Conservation (phyloP, 2,797 vertebrate species). For the Crenichthys baileyi region DNA sequence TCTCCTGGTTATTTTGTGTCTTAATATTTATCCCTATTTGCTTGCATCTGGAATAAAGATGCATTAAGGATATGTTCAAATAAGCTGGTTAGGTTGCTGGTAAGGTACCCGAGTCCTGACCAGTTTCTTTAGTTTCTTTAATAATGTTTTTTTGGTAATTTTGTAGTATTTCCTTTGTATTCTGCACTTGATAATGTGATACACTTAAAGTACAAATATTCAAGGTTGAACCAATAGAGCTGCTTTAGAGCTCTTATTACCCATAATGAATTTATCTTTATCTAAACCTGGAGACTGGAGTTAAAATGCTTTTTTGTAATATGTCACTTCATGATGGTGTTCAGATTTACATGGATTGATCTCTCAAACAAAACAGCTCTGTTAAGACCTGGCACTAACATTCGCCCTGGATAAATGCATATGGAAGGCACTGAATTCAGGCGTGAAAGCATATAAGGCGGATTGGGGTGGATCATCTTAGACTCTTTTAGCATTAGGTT, state of each 20-base stretch:
- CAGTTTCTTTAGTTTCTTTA: conserved; percentile 44
- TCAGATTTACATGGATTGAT: neutral
- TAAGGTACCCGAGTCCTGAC: conserved; percentile 17
- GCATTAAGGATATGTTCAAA: conserved; percentile 57
- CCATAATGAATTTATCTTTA: neutral
- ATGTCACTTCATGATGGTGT: neutral
- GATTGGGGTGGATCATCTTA: neutral
- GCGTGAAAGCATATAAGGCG: neutral
- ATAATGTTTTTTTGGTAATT: conserved; percentile 59
- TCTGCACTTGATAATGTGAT: conserved; percentile 76
- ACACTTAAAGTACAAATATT: conserved; percentile 50
- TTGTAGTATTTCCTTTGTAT: conserved; percentile 58
- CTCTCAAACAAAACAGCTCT: neutral
- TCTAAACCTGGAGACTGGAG: neutral
- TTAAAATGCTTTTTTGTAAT: neutral
- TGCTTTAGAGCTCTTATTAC: neutral
- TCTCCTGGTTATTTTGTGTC: conserved; percentile 70
- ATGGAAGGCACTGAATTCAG: neutral
- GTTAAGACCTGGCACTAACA: neutral
- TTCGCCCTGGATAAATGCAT: neutral
- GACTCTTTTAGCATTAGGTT: neutral
- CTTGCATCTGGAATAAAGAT: conserved; percentile 58
- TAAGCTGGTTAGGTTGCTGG: conserved; percentile 56
- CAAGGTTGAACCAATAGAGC: conserved; percentile 28
- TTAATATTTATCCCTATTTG: conserved; percentile 77